These are phyloP conservation scores for Clinocottus analis DNA, from an alignment of 2,113 vertebrate genomes.

Conservation along the genomic window DNA sequence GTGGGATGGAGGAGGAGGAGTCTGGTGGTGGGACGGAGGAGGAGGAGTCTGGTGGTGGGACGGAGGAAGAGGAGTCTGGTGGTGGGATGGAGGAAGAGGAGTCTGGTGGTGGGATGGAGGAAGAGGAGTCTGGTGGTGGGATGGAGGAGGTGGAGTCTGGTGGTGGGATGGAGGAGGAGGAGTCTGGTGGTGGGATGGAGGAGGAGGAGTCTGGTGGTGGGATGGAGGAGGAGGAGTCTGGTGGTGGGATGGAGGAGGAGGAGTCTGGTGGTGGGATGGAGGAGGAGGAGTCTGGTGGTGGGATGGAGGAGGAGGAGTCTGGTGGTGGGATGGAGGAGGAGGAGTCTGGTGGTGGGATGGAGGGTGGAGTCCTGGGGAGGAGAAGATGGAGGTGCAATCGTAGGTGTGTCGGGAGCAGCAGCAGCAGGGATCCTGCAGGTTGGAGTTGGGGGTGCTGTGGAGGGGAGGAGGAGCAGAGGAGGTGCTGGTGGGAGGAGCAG, in stretches of 20 bases:
- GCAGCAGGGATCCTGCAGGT: slow-evolving; percentile 75
- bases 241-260: slow-evolving; percentile 57
- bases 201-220: slow-evolving; percentile 39
- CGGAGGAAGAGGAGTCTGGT: background rate
- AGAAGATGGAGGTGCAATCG: slow-evolving; percentile 70
- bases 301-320: slow-evolving; percentile 19
- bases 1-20: slow-evolving; percentile 44
- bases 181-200: slow-evolving; percentile 36
- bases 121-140: background rate
- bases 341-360: slow-evolving; percentile 22
- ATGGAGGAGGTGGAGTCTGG: slow-evolving; percentile 61
- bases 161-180: slow-evolving; percentile 46
- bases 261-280: slow-evolving; percentile 36
- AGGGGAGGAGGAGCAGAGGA: slow-evolving; percentile 49
- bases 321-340: background rate
- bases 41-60: background rate
- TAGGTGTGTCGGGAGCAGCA: slow-evolving; percentile 81
- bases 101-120: slow-evolving; percentile 18
- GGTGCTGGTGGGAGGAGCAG: slow-evolving; percentile 36
- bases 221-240: slow-evolving; percentile 51
- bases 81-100: background rate
- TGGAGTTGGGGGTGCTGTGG: slow-evolving; percentile 81
- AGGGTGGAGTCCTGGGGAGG: slow-evolving; percentile 45
- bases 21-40: background rate
- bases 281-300: slow-evolving; percentile 46